A percentile compares a stretch with the other conserved stretches of the same genome.
Evolutionary conservation across 2,113 vertebrate species (phyloP).

Genomic region (Xerus inauris): DNA sequence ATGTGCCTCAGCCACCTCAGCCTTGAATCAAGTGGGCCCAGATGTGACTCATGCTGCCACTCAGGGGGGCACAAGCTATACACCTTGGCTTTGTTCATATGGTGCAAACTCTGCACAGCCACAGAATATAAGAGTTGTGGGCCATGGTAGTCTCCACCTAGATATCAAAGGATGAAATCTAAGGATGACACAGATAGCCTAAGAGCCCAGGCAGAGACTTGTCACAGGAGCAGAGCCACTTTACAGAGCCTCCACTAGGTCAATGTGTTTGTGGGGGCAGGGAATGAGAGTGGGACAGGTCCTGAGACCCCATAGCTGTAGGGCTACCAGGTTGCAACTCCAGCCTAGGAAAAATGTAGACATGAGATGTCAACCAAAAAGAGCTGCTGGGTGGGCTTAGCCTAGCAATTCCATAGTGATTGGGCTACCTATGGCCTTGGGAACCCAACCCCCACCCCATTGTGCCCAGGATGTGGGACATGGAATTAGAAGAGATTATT

Average conservation of each 20-base stretch:
- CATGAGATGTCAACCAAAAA: background rate
- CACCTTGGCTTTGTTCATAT: too few species aligned
- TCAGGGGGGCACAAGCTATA: background rate
- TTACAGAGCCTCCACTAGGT: background rate
- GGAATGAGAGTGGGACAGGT: background rate
- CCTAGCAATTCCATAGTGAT: background rate
- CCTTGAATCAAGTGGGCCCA: background rate
- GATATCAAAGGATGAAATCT: background rate
- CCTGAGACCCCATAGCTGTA: background rate
- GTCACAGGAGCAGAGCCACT: background rate
- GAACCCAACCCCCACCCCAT: background rate
- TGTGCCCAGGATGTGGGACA: background rate
- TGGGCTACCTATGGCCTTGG: background rate
- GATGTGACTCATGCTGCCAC: too few species aligned
- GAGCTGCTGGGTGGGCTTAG: background rate
- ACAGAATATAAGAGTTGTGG: background rate
- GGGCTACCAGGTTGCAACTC: background rate
- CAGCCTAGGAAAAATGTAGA: background rate
- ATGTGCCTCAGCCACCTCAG: background rate
- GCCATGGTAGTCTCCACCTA: background rate
- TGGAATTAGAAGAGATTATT: background rate
- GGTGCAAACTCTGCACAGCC: background rate
- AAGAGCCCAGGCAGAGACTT: background rate
- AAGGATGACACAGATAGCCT: background rate
- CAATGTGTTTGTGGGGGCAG: too few species aligned